These are phyloP conservation scores for Glyphotaelius pellucidus DNA, from an alignment of 2,888 invertebrate species.

Conservation along the genomic window DNA sequence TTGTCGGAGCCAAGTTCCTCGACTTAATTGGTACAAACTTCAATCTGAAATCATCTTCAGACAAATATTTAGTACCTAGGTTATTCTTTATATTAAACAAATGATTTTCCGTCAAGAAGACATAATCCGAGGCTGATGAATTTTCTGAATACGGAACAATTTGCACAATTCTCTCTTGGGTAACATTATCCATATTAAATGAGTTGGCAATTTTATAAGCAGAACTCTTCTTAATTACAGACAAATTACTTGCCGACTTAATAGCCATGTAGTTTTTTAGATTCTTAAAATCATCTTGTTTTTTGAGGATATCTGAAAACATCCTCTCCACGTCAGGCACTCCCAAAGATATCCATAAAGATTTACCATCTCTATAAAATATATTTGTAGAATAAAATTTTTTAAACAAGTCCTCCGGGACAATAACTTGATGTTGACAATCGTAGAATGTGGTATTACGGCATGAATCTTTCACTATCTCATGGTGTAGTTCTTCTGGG, in stretches of 20 bases:
- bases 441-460: constrained; percentile 18
- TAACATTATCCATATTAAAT: background rate
- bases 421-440: constrained; percentile 57
- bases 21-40: constrained; percentile 56
- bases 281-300: constrained; percentile 40
- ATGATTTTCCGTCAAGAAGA: constrained; percentile 57
- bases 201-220: background rate
- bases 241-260: constrained; percentile 4
- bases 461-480: constrained; percentile 34
- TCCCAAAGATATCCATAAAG: constrained; percentile 72
- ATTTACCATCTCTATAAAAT: constrained; percentile 74
- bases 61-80: constrained; percentile 12
- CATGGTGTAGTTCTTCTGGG: constrained; percentile 57
- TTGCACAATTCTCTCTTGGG: constrained; percentile 63
- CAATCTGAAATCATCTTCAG: constrained; percentile 43
- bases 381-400: constrained; percentile 74
- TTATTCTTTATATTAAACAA: constrained; percentile 58
- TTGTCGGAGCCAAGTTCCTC: constrained; percentile 53
- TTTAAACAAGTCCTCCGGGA: constrained; percentile 68
- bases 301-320: constrained; percentile 11
- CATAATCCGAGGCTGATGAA: constrained; percentile 36
- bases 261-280: constrained; percentile 28
- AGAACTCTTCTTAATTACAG: background rate
- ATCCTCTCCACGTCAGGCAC: constrained; percentile 3
- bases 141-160: constrained; percentile 52